Percentiles rank a stretch among this genome's conserved stretches.
Evolutionary conservation across 2,797 vertebrate species (phyloP).

Genomic region (Meda fulgida): DNA sequence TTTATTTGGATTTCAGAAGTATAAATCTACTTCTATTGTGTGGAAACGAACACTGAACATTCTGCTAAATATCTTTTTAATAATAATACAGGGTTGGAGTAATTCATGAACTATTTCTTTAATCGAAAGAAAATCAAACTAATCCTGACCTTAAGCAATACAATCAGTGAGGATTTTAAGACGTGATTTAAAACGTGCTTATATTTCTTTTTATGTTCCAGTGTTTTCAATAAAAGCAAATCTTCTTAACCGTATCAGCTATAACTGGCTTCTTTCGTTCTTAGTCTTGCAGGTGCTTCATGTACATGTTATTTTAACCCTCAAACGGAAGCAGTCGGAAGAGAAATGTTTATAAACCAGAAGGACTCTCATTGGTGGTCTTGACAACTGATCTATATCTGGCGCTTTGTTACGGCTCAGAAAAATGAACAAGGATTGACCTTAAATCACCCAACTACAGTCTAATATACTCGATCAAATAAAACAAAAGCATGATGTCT

Average conservation of each 20-base stretch:
- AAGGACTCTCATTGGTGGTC: not conserved
- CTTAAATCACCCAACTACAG: not conserved
- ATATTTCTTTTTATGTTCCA: not conserved
- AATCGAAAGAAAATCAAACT: not conserved
- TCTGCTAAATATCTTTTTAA: not conserved
- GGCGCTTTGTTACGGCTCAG: not conserved
- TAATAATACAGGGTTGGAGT: not conserved
- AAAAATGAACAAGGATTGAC: not conserved
- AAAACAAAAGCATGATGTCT: conserved; percentile 8
- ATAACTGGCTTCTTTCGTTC: not conserved
- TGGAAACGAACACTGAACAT: not conserved
- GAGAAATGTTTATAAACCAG: not conserved
- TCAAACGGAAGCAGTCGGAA: not conserved
- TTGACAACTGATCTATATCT: not conserved
- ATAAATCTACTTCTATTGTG: not conserved
- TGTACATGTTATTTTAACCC: not conserved
- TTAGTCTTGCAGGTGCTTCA: not conserved
- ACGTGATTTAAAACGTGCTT: not conserved
- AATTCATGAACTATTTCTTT: not conserved
- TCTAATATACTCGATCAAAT: conserved; percentile 41
- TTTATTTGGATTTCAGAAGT: not conserved
- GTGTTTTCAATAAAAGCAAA: not conserved
- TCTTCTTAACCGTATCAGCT: not conserved
- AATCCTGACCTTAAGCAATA: not conserved
- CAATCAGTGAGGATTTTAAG: not conserved